Base-by-base conservation (phyloP, 1,140 invertebrate species). In the Gryllus bimaculatus region DNA sequence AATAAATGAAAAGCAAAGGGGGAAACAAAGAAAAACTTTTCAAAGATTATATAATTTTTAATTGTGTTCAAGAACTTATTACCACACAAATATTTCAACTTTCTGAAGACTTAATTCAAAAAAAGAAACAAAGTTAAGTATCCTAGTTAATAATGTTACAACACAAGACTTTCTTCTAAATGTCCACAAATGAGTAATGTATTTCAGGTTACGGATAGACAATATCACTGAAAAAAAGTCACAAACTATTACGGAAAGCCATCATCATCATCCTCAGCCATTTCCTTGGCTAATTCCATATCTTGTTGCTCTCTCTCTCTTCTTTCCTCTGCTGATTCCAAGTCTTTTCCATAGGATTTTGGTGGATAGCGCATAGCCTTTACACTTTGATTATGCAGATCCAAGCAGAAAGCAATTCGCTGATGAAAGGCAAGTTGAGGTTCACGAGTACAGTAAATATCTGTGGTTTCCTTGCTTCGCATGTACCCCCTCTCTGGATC, bases 341-440 rank as follows among this genome's bases (percentile, higher is more conserved):
- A 88, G 85, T 99, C 97, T 85, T 98, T 98, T 7, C 97, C 97
- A 88, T 99, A 99, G 0, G 96, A 97, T 85, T 99, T 99, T 4
- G 98, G 97, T 48, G 98, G 98, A 88, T 99, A 99, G 80, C 98
- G 90, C 96, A 99, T 99, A 0, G 98, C 98, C 88, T 99, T 96
- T 0, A 98, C 95, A 87, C 93, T 99, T 85, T 99, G 96, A 87
- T 99, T 99, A 84, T 99, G 98, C 79, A 99, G 90, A 84, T 99
- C 96, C 47, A 99, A 87, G 84, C 98, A 99, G 84, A 99, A 99
- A 10, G 95, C 94, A 82, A 99, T 99, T 81, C 98, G 91, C 84
- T 99, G 96, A 88, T 99, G 97, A 86, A 99, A 99, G 81, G 97
- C 96, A 75, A 96, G 87, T 84, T 99, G 94, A 0, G 98, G 98